Evolutionary conservation across 2,888 invertebrate species (phyloP).

Genomic region (Deilephila elpenor): DNA sequence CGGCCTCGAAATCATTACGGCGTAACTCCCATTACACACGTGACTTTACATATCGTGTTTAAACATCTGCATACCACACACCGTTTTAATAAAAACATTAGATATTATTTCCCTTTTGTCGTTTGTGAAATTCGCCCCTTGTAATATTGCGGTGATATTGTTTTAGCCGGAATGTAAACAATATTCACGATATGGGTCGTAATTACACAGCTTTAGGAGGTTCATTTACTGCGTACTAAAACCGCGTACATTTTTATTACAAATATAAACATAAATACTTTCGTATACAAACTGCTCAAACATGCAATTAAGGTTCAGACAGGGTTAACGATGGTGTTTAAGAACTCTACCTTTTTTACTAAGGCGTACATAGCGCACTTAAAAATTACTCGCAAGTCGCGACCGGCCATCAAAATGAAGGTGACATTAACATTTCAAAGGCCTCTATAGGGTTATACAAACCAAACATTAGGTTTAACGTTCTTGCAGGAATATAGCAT

Average conservation of each 20-base stretch:
- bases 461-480: background rate
- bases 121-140: background rate
- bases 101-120: background rate
- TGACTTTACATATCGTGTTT: conserved; percentile 56
- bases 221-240: background rate
- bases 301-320: background rate
- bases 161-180: background rate
- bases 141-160: background rate
- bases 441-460: background rate
- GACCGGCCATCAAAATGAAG: background rate
- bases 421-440: conserved; percentile 9
- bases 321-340: background rate
- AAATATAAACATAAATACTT: background rate
- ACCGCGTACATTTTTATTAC: background rate
- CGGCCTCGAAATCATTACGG: conserved; percentile 53
- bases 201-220: background rate
- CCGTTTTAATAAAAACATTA: background rate
- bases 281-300: background rate
- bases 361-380: background rate
- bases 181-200: background rate
- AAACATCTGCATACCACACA: conserved; percentile 31
- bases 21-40: conserved; percentile 54
- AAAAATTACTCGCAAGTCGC: conserved; percentile 1
- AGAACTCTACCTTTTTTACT: background rate
- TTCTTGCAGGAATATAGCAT: background rate